Percentiles rank a stretch among this genome's conserved stretches.
These are phyloP conservation scores for Watsonalla binaria DNA, from an alignment of 2,888 invertebrate species.

Conservation along the genomic window DNA sequence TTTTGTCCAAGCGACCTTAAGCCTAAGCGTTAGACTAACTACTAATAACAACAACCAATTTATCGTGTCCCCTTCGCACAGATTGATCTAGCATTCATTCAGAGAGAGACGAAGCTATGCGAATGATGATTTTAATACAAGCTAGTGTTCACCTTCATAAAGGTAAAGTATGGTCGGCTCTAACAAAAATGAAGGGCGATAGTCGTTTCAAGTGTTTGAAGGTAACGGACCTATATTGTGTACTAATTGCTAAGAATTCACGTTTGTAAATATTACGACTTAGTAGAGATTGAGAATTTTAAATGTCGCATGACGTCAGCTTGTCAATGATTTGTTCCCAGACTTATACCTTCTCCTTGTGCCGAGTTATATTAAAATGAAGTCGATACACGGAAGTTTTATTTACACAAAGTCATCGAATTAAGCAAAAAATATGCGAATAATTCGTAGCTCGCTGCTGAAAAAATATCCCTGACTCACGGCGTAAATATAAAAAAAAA, in stretches of 20 bases:
- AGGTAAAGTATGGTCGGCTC: conserved; percentile 68
- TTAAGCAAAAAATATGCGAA: too few relatives aligned
- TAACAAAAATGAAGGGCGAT: conserved; percentile 77
- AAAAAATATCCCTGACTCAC: too few relatives aligned
- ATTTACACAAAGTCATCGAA: too few relatives aligned
- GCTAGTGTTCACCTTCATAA: conserved; percentile 63
- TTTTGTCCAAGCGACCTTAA: conserved; percentile 75
- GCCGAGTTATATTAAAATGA: not conserved
- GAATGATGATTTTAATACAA: conserved; percentile 49
- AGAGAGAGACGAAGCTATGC: conserved; percentile 49
- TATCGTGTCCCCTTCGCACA: conserved; percentile 57
- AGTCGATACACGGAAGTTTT: not conserved
- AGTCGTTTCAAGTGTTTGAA: conserved; percentile 61
- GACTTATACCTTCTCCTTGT: not conserved
- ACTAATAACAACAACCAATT: conserved; percentile 63
- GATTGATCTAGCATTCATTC: conserved; percentile 29
- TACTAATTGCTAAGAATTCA: conserved; percentile 58
- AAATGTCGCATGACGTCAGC: not conserved
- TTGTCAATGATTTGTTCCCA: not conserved
- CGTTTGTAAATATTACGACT: conserved; percentile 34
- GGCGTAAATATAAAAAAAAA: too few relatives aligned
- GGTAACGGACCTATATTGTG: conserved; percentile 54
- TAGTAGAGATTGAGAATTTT: conserved; percentile 5
- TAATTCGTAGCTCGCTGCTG: too few relatives aligned
- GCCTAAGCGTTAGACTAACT: conserved; percentile 58